Base-by-base conservation (phyloP, 2,797 vertebrate species). In the Artibeus lituratus region DNA sequence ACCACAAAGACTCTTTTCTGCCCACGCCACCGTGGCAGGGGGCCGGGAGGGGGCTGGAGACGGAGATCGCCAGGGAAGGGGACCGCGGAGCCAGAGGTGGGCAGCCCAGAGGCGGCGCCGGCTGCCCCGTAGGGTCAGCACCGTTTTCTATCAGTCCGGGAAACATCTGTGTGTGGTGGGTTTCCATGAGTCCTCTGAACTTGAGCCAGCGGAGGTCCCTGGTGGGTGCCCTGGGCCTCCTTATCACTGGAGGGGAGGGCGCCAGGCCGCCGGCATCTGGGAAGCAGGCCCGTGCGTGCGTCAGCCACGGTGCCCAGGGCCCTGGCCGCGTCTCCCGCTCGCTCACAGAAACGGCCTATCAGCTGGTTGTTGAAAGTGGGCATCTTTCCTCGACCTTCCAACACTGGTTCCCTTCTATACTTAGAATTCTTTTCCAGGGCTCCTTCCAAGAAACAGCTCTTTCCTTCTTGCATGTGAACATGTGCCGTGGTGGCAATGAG, bases 111-210 rank as follows among this genome's bases (percentile, higher is more conserved):
- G 49, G 21, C 0, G n/a, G 29, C 7, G 7, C 29, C 19, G n/a
- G 7, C 35, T 37, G 65, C n/a, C 49, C 65, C n/a, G 53, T 96
- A 97, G 91, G 94, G 81, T 59, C 90, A 93, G 95, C 96, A 49
- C 69, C 21, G 59, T 93, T 90, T 91, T 90, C 96, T 95, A 96
- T 96, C 95, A 95, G 76, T 87, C 94, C 86, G 91, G 95, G 94
- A 96, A 97, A 96, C 98, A 97, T 93, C 97, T 47, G 78, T 82
- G 95, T 84, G 95, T 98, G 97, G 92, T 89, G 94, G 91, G 86
- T 96, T 98, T 97, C 96, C 94, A 73, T 95, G 95, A 96, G 97
- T 97, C 85, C 95, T 90, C 55, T 91, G 97, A 97, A 96, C 97
- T 95, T 97, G 94, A 51, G 97, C 97, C 95, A 94, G 95, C 65